These are phyloP conservation scores for Loriculus beryllinus DNA, from an alignment of 2,797 vertebrate genomes.

Conservation along the genomic window DNA sequence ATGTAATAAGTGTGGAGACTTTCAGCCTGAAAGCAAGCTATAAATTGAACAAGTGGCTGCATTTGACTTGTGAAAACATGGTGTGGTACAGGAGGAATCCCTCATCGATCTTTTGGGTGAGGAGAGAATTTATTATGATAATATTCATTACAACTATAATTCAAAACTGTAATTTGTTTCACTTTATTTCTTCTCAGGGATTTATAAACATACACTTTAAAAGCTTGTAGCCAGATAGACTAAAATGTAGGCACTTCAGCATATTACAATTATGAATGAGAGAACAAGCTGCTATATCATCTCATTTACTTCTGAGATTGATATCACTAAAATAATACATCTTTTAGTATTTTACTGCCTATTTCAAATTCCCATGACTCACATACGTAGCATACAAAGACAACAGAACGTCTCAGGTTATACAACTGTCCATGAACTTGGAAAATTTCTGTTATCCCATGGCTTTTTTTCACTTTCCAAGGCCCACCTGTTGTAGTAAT, in stretches of 20 bases:
- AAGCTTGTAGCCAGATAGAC: neutral
- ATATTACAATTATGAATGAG: neutral
- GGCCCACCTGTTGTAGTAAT: neutral
- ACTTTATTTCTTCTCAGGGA: slow-evolving; percentile 1
- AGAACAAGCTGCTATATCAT: neutral
- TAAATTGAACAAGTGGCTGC: neutral
- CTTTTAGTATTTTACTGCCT: neutral
- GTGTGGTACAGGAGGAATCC: neutral
- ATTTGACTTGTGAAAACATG: neutral
- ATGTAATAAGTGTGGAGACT: neutral
- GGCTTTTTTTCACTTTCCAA: neutral
- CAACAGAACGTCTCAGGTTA: neutral
- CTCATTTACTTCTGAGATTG: neutral
- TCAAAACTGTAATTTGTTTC: slow-evolving; percentile 26
- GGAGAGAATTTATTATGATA: slow-evolving; percentile 5
- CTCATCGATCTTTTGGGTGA: neutral
- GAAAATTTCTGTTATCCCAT: neutral
- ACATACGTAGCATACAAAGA: neutral
- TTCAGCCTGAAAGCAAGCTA: neutral
- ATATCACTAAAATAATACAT: neutral
- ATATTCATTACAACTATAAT: neutral
- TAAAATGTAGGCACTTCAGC: neutral
- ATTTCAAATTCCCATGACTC: neutral
- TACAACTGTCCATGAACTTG: neutral
- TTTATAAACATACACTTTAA: slow-evolving; percentile 29